Evolutionary conservation across 2,113 vertebrate genomes (phyloP), one percentile per base, ranked within the genome.

Genomic region (Hyla sarda): DNA sequence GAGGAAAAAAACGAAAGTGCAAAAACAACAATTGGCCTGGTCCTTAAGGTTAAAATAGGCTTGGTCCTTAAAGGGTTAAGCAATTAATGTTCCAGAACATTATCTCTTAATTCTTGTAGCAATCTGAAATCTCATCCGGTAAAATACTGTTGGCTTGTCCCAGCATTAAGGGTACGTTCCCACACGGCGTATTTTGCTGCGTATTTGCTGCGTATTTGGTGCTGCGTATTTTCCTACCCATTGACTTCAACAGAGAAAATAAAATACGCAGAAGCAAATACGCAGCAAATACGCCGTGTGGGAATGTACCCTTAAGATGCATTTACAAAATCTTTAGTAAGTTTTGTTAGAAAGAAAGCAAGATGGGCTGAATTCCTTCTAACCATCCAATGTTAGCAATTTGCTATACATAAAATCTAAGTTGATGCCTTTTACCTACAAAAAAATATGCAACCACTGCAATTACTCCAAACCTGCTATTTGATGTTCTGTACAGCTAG

Each of bases 381-480:
- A 72, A 79, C 75, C 84, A 58, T 30, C 76, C 16, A 11, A 16
- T 16, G 37, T 81, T 86, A 81, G 72, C 45, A 81, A 10, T 37
- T 34, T 86, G 62, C 77, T 86, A 74, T 73, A 86, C 80, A 80
- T 81, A 71, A 81, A 71, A 45, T 50, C 45, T 54, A 86, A 60
- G 60, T 73, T 73, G 30, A 32, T 80, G 75, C 84, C 19, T 62
- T 81, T 48, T 86, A 60, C 41, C 50, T 30, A 71, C 32, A 60
- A n/a, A 72, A 23, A 81, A 60, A 60, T 86, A 34, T 86, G 30
- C 14, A 37, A 81, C 67, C 67, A 11, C 50, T n/a, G 77, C 45
- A 81, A 86, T 86, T 73, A 73, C 77, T 86, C 28, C 34, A 19
- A 86, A 76, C 25, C 52, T 81, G 34, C 77, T 81, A 60, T 81